These are phyloP conservation scores for Andricus curvator DNA, from an alignment of 2,888 invertebrate species.

Conservation along the genomic window DNA sequence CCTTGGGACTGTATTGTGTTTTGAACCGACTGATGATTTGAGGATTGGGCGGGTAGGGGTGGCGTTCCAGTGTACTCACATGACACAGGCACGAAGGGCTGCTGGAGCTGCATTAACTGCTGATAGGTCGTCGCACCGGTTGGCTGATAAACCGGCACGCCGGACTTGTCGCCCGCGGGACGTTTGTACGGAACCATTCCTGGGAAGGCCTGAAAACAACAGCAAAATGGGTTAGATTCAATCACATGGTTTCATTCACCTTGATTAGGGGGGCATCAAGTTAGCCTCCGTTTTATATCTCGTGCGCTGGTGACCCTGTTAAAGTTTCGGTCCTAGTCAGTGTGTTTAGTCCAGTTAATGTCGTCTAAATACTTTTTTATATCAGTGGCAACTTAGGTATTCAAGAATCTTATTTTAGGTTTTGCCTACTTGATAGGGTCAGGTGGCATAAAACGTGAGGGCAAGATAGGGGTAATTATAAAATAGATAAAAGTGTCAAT, in stretches of 20 bases:
- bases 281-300: slow-evolving; percentile 10
- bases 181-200: slow-evolving; percentile 98
- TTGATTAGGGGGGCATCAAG: slow-evolving; percentile 16
- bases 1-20: slow-evolving; percentile 69
- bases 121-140: slow-evolving; percentile 92
- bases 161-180: slow-evolving; percentile 97
- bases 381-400: background rate
- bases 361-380: background rate
- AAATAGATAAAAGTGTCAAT: slow-evolving; percentile 21
- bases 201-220: slow-evolving; percentile 89
- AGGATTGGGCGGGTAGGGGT: slow-evolving; percentile 79
- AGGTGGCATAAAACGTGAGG: background rate
- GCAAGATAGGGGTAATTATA: background rate
- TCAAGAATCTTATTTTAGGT: background rate
- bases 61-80: slow-evolving; percentile 95
- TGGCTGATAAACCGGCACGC: slow-evolving; percentile 97
- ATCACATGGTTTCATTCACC: background rate
- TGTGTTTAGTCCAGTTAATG: background rate
- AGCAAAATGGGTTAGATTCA: slow-evolving; percentile 45
- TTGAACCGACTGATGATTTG: slow-evolving; percentile 76
- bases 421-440: background rate
- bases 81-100: slow-evolving; percentile 99
- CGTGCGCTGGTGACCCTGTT: slow-evolving; percentile 19
- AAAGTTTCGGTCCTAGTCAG: background rate
- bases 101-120: slow-evolving; percentile 96